A percentile compares a stretch with the other conserved stretches of the same genome.
Evolutionary conservation across 2,113 vertebrate genomes (phyloP).

Genomic region (Channa maculata): DNA sequence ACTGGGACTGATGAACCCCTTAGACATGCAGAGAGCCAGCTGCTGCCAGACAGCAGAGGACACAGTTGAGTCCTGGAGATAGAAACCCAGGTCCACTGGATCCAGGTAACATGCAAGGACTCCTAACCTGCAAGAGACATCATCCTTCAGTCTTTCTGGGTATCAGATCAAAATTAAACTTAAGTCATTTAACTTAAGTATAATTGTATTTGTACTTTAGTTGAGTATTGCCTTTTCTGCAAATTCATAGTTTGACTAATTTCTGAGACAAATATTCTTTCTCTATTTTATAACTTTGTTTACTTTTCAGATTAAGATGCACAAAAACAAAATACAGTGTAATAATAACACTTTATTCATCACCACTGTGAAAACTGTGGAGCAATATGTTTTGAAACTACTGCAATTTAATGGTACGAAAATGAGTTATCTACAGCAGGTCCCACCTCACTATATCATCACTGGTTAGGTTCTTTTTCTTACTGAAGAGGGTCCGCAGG

Average conservation of each 20-base stretch:
- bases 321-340: too few relatives aligned
- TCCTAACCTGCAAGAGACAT: constrained; percentile 83
- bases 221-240: too few relatives aligned
- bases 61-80: constrained; percentile 79
- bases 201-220: too few relatives aligned
- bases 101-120: constrained; percentile 88
- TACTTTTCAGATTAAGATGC: too few relatives aligned
- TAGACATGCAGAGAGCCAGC: constrained; percentile 85
- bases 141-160: constrained; percentile 5
- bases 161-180: not conserved
- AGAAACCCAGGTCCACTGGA: constrained; percentile 82
- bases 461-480: constrained; percentile 80
- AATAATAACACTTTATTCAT: too few relatives aligned
- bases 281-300: too few relatives aligned
- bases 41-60: constrained; percentile 82
- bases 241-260: too few relatives aligned
- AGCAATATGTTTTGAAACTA: not conserved
- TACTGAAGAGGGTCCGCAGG: constrained; percentile 84
- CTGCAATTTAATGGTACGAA: not conserved
- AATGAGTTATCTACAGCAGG: too few relatives aligned
- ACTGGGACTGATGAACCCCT: constrained; percentile 81
- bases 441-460: constrained; percentile 83
- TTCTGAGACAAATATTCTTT: too few relatives aligned
- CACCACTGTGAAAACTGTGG: not conserved
- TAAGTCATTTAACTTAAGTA: too few relatives aligned